Percentiles rank a stretch among this genome's conserved stretches.
Conservation (phyloP, 2,113 vertebrate species). For the Pao palembangensis region DNA sequence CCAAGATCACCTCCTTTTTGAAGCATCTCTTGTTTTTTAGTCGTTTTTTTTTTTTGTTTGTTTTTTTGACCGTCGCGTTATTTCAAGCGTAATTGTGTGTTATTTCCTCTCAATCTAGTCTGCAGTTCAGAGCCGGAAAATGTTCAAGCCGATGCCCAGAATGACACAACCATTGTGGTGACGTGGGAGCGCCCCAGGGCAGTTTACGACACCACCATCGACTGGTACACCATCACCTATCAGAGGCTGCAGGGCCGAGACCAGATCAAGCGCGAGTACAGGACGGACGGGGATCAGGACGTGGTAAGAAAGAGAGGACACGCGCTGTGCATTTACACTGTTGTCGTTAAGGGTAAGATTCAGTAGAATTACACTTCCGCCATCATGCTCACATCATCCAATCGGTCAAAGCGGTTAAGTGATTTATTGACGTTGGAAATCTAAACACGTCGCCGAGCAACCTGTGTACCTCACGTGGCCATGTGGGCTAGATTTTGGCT, state of each 20-base stretch:
- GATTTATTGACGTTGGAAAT: slow-evolving; percentile 15
- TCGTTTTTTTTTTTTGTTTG: not conserved
- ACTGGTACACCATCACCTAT: slow-evolving; percentile 90
- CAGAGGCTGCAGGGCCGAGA: slow-evolving; percentile 85
- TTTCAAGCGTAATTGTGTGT: not conserved
- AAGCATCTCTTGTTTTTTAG: not conserved
- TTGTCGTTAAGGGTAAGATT: too few relatives aligned
- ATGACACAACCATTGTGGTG: slow-evolving; percentile 92
- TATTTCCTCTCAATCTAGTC: slow-evolving; percentile 65
- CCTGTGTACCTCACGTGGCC: not conserved
- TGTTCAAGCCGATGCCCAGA: slow-evolving; percentile 89
- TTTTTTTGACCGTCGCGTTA: not conserved
- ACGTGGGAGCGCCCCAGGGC: slow-evolving; percentile 90
- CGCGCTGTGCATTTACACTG: too few relatives aligned
- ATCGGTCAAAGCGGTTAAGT: slow-evolving; percentile 11
- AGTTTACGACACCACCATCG: slow-evolving; percentile 88
- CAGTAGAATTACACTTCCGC: too few relatives aligned
- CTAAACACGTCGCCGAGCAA: slow-evolving; percentile 21
- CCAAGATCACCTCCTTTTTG: slow-evolving; percentile 1
- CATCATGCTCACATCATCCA: too few relatives aligned
- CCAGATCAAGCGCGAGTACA: slow-evolving; percentile 84
- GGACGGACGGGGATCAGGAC: slow-evolving; percentile 97
- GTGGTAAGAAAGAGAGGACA: slow-evolving; percentile 77
- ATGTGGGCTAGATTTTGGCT: not conserved
- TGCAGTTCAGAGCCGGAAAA: slow-evolving; percentile 94